Evolutionary conservation across 2,797 vertebrate species (phyloP).

Genomic region (Vireo griseus): DNA sequence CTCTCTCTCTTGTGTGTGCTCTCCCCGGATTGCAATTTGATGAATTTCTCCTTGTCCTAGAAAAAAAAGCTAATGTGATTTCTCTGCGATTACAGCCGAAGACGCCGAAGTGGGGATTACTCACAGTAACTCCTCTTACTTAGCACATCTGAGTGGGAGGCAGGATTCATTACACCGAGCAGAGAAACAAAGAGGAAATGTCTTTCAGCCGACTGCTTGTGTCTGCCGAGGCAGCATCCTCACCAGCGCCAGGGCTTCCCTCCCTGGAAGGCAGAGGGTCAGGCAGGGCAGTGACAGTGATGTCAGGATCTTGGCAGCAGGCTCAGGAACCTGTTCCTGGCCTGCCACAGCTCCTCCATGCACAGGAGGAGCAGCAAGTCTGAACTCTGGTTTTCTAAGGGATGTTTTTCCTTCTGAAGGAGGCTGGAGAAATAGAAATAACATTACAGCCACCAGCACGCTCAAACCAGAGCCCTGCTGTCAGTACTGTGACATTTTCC

Average conservation of each 20-base stretch:
- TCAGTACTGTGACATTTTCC: background rate
- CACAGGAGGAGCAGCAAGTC: background rate
- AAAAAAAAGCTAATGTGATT: constrained; percentile 55
- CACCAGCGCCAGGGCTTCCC: background rate
- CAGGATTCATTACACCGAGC: constrained; percentile 59
- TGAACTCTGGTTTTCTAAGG: background rate
- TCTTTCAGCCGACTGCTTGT: background rate
- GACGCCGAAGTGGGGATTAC: constrained; percentile 47
- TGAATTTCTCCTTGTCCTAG: constrained; percentile 47
- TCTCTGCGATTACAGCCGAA: constrained; percentile 49
- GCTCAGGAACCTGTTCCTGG: background rate
- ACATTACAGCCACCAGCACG: background rate
- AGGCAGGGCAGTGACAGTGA: background rate
- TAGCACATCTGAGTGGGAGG: constrained; percentile 62
- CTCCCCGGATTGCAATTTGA: constrained; percentile 58
- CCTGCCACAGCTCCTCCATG: background rate
- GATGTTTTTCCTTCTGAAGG: background rate
- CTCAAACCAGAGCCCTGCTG: background rate
- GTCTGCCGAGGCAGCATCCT: background rate
- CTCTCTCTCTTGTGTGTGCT: background rate
- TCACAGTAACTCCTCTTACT: constrained; percentile 65
- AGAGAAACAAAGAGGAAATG: constrained; percentile 42
- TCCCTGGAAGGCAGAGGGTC: background rate
- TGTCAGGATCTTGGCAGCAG: background rate
- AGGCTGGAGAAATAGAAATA: background rate